These are phyloP conservation scores for Metopia argyrocephala DNA, from an alignment of 2,888 invertebrate genomes.

Conservation along the genomic window DNA sequence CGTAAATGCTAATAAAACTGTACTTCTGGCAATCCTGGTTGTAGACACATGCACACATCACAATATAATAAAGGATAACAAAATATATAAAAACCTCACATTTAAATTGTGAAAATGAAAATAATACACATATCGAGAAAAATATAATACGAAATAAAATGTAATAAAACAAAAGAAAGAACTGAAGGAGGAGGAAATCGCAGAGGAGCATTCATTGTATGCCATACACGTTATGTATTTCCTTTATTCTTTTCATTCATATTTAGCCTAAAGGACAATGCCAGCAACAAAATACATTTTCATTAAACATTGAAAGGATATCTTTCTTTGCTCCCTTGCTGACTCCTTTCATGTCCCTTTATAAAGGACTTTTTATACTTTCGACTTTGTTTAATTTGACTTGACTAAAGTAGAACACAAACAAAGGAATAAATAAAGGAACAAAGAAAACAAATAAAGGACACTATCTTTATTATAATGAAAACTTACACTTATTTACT, in stretches of 20 bases:
- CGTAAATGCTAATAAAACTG: too few species aligned
- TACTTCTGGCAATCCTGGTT: not conserved
- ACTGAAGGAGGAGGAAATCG: slow-evolving; percentile 12
- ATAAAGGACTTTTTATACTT: too few species aligned
- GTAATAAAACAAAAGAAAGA: not conserved
- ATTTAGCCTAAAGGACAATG: slow-evolving; percentile 47
- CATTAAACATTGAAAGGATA: slow-evolving; percentile 14
- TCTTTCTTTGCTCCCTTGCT: not conserved
- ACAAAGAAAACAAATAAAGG: not conserved
- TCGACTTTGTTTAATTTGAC: too few species aligned
- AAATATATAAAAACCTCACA: slow-evolving; percentile 12
- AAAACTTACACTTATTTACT: not conserved
- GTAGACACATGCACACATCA: not conserved
- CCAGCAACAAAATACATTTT: slow-evolving; percentile 13
- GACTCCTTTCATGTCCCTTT: not conserved
- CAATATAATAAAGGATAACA: not conserved
- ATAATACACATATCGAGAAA: not conserved
- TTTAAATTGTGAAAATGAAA: not conserved
- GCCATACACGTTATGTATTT: slow-evolving; percentile 41
- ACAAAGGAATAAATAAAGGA: not conserved
- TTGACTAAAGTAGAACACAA: not conserved
- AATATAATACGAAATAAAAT: too few species aligned
- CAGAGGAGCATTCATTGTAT: slow-evolving; percentile 13
- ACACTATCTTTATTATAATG: not conserved
- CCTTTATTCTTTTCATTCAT: too few species aligned